A percentile compares a stretch with the other conserved stretches of the same genome.
phyloP scores from a whole-genome alignment of 2,888 invertebrate species.

The Rhagium mordax region DNA sequence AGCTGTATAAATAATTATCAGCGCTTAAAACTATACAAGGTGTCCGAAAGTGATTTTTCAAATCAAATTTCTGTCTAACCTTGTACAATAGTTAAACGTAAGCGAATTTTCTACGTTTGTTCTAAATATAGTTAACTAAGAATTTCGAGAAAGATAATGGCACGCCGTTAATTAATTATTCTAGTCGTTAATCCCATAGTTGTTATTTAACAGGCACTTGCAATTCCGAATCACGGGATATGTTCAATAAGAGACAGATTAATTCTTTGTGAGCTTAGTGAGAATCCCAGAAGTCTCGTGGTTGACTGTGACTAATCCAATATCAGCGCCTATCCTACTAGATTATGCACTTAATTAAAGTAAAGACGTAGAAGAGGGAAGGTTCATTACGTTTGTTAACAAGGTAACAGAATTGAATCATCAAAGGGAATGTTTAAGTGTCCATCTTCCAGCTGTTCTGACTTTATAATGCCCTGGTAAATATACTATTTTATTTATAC shows the following conservation, averaged over 20 bases:
- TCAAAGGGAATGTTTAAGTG: too few species aligned
- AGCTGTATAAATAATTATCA: too few species aligned
- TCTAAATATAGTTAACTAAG: too few species aligned
- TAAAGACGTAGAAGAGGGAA: background rate
- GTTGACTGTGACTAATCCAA: slow-evolving; percentile 3
- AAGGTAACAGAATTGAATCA: background rate
- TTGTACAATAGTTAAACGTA: too few species aligned
- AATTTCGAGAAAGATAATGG: too few species aligned
- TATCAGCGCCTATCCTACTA: background rate
- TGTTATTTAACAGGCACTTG: background rate
- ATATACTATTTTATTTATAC: too few species aligned
- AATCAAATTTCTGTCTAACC: too few species aligned
- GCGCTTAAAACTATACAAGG: too few species aligned
- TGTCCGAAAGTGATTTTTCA: too few species aligned
- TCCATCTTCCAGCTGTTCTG: too few species aligned
- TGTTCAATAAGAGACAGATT: background rate
- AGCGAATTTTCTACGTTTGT: too few species aligned
- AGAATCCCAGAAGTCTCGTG: background rate
- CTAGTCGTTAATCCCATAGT: background rate
- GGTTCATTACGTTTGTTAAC: background rate
- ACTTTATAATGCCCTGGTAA: too few species aligned
- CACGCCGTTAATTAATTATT: background rate
- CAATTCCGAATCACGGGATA: background rate
- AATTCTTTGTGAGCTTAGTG: background rate
- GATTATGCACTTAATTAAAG: background rate